Evolutionary conservation across 2,888 invertebrate species (phyloP).

Genomic region (Chouioia cunea): DNA sequence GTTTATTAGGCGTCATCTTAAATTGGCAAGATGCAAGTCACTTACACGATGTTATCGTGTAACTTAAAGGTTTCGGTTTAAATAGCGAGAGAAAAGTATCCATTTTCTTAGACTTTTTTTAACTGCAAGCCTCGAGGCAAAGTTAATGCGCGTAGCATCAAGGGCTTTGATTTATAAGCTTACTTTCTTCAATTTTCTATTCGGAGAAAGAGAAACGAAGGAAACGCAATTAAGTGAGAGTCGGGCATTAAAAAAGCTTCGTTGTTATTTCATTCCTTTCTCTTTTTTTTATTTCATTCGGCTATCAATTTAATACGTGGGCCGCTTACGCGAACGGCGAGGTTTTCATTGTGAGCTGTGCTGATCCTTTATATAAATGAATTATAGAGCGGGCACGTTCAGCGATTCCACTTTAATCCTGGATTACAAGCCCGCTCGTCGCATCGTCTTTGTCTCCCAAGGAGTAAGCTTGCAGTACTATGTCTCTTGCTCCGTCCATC

Average conservation of each 20-base stretch:
- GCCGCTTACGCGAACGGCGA: slow-evolving; percentile 38
- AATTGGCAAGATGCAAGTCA: too few species aligned
- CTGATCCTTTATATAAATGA: slow-evolving; percentile 22
- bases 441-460: slow-evolving; percentile 3
- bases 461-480: background rate
- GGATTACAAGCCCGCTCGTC: slow-evolving; percentile 23
- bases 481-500: background rate
- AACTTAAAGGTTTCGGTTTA: too few species aligned
- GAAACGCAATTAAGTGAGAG: slow-evolving; percentile 32
- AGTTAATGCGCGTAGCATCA: too few species aligned
- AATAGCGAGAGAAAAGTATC: too few species aligned
- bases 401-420: slow-evolving; percentile 16
- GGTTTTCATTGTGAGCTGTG: slow-evolving; percentile 44
- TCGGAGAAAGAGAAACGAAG: slow-evolving; percentile 35
- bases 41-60: too few species aligned
- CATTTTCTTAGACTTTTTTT: too few species aligned
- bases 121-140: too few species aligned
- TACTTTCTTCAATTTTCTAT: slow-evolving; percentile 44
- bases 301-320: slow-evolving; percentile 39
- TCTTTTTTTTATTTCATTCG: slow-evolving; percentile 39
- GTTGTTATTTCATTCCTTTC: slow-evolving; percentile 4
- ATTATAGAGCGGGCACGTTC: background rate
- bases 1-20: too few species aligned
- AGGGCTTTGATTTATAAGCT: slow-evolving; percentile 33
- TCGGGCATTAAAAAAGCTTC: slow-evolving; percentile 19